Conservation (phyloP, 2,113 vertebrate species). For the Labeo catla region DNA sequence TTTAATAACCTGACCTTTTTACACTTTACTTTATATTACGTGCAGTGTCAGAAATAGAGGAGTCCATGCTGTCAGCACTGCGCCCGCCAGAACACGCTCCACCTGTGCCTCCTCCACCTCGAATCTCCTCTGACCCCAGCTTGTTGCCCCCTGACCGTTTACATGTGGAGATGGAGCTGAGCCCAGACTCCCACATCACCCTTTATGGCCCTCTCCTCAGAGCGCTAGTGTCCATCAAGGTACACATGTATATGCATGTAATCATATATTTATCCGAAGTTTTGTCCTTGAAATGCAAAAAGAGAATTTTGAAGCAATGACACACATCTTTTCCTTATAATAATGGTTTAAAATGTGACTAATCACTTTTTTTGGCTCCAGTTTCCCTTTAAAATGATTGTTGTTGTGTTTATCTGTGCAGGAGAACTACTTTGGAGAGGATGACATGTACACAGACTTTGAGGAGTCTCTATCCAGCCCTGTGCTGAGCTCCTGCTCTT, state of each 20-base stretch:
- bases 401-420: conserved; percentile 58
- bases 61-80: conserved; percentile 90
- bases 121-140: conserved; percentile 83
- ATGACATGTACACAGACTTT: conserved; percentile 98
- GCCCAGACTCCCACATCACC: conserved; percentile 91
- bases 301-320: too few species aligned
- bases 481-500: conserved; percentile 87
- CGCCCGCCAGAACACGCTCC: conserved; percentile 80
- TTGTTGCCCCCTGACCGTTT: conserved; percentile 92
- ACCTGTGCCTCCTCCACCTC: conserved; percentile 63
- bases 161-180: conserved; percentile 95
- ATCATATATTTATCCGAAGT: background rate
- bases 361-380: background rate
- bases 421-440: conserved; percentile 99
- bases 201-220: conserved; percentile 92
- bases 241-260: conserved; percentile 60
- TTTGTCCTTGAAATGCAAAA: background rate
- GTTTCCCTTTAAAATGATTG: background rate
- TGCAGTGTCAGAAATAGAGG: conserved; percentile 95
- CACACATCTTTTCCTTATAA: background rate
- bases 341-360: background rate
- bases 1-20: background rate
- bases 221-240: conserved; percentile 92
- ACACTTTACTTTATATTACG: background rate
- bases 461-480: conserved; percentile 91